Conservation (phyloP, 2,113 vertebrate species). For the Burhinus oedicnemus region DNA sequence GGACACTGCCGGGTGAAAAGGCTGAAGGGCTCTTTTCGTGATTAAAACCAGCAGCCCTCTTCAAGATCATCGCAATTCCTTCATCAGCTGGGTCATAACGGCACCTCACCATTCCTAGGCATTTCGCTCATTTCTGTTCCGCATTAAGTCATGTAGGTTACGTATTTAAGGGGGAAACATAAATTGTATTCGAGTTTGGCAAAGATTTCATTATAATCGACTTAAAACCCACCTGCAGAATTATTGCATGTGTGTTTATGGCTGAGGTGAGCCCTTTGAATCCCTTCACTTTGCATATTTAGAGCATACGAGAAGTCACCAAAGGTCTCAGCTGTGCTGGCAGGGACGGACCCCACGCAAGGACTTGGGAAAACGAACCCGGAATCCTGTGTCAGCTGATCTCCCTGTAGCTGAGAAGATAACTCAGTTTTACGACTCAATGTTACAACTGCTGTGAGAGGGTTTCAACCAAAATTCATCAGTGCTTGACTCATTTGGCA, state of each 20-base stretch:
- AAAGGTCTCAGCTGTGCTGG: accelerated
- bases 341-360: accelerated
- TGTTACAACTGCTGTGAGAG: too few species aligned
- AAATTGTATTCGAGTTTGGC: accelerated
- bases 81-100: neutral
- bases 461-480: too few species aligned
- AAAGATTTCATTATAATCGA: accelerated
- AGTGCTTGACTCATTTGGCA: accelerated
- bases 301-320: accelerated
- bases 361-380: neutral
- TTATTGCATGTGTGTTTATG: accelerated
- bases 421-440: accelerated
- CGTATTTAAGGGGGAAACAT: accelerated
- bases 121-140: too few species aligned
- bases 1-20: accelerated
- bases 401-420: accelerated
- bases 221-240: accelerated
- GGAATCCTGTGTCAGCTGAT: accelerated
- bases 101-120: neutral
- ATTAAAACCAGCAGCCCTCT: neutral
- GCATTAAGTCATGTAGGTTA: neutral
- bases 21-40: neutral
- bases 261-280: neutral
- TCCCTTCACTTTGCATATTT: accelerated
- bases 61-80: accelerated